These are phyloP conservation scores for Sialia sialis DNA, from an alignment of 2,113 vertebrate genomes.

Conservation along the genomic window DNA sequence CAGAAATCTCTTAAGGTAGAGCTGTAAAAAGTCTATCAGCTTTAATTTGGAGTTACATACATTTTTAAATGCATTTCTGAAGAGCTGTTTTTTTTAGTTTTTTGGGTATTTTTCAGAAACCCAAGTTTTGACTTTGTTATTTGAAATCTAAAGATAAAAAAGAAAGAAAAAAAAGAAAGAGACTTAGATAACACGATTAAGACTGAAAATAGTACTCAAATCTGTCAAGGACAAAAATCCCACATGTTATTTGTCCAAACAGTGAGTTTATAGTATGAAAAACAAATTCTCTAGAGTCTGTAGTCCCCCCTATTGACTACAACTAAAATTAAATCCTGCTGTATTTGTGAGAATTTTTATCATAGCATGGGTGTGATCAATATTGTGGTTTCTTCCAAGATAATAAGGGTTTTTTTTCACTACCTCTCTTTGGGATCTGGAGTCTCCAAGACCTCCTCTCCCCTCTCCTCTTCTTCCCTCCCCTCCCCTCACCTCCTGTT, in stretches of 20 bases:
- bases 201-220: not conserved
- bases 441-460: not conserved
- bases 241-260: not conserved
- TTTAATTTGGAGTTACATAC: not conserved
- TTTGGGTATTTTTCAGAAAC: not conserved
- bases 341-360: not conserved
- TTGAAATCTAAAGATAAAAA: constrained; percentile 38
- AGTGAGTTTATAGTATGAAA: not conserved
- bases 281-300: not conserved
- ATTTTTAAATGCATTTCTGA: not conserved
- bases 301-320: not conserved
- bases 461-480: too few relatives aligned
- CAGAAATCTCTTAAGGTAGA: not conserved
- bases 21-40: not conserved
- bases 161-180: not conserved
- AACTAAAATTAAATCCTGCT: not conserved
- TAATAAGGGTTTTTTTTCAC: not conserved
- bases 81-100: not conserved
- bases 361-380: not conserved
- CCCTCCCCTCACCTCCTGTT: too few relatives aligned
- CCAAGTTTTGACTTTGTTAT: not conserved
- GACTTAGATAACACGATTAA: constrained; percentile 8
- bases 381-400: not conserved
- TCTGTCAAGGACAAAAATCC: not conserved
- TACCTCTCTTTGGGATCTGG: not conserved